Evolutionary conservation across 2,113 vertebrate species (phyloP).

Genomic region (Oncorhynchus mykiss): DNA sequence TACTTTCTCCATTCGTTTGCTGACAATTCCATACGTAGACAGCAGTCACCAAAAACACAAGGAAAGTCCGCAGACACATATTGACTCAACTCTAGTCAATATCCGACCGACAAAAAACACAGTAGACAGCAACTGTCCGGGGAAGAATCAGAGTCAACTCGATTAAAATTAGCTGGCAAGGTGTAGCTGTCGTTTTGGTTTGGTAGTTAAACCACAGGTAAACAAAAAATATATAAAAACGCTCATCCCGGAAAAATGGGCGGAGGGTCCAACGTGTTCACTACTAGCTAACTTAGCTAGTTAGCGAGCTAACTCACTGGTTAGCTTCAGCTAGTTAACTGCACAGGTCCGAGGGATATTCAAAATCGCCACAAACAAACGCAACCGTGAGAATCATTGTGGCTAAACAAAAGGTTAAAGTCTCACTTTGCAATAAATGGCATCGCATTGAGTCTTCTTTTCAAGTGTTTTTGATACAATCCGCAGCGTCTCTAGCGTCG

Average conservation of each 20-base stretch:
- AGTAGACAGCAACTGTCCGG: slow-evolving; percentile 14
- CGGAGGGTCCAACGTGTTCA: slow-evolving; percentile 77
- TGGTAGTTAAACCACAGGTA: slow-evolving; percentile 59
- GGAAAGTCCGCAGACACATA: slow-evolving; percentile 68
- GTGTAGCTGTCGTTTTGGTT: slow-evolving; percentile 54
- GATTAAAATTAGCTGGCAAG: slow-evolving; percentile 18
- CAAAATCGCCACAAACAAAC: slow-evolving; percentile 4
- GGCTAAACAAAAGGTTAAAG: neutral
- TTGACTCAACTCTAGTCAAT: slow-evolving; percentile 44
- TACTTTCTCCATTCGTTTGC: slow-evolving; percentile 69
- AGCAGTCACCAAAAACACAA: slow-evolving; percentile 60
- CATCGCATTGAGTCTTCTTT: neutral
- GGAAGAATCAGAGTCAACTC: slow-evolving; percentile 37
- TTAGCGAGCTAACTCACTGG: slow-evolving; percentile 7
- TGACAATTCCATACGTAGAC: slow-evolving; percentile 67
- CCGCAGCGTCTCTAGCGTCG: too few species aligned
- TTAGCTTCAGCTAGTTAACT: slow-evolving; percentile 6
- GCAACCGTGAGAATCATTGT: neutral
- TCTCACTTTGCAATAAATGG: slow-evolving; percentile 3
- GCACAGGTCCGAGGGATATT: slow-evolving; percentile 1
- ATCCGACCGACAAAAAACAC: slow-evolving; percentile 26
- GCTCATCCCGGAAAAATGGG: slow-evolving; percentile 73
- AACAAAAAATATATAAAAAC: slow-evolving; percentile 61
- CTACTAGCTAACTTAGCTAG: slow-evolving; percentile 3
- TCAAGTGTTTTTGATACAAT: too few species aligned